phyloP scores from a whole-genome alignment of 2,797 vertebrate genomes.

The Silurus aristotelis region DNA sequence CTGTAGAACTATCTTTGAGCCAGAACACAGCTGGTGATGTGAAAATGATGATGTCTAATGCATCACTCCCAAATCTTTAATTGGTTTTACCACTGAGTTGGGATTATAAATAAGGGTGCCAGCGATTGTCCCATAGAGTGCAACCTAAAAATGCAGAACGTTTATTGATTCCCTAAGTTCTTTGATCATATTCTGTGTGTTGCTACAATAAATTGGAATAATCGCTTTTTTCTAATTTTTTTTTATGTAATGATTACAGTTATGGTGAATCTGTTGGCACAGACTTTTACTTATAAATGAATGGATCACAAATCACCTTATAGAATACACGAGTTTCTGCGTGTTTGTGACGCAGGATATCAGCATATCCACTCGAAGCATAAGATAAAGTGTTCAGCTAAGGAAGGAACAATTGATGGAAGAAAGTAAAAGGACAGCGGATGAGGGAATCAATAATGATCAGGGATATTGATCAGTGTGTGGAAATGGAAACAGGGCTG shows the following conservation, averaged over 20 bases:
- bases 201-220: background rate
- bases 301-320: constrained; percentile 9
- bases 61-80: background rate
- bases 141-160: background rate
- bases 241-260: background rate
- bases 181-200: background rate
- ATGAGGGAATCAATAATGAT: constrained; percentile 61
- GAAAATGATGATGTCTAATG: background rate
- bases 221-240: background rate
- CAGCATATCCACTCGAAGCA: constrained; percentile 31
- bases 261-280: background rate
- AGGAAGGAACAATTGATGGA: constrained; percentile 43
- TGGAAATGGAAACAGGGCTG: constrained; percentile 52
- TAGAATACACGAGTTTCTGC: background rate
- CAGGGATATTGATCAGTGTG: constrained; percentile 56
- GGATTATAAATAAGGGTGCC: background rate
- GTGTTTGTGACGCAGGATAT: constrained; percentile 20
- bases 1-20: background rate
- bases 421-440: constrained; percentile 51
- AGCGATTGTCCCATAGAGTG: background rate
- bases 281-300: background rate
- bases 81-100: background rate
- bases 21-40: background rate
- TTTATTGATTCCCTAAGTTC: background rate
- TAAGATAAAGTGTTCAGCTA: constrained; percentile 30